A percentile compares a stretch with the other conserved stretches of the same genome.
Evolutionary conservation across 2,888 invertebrate genomes (phyloP).

Genomic region (Ceramica pisi): DNA sequence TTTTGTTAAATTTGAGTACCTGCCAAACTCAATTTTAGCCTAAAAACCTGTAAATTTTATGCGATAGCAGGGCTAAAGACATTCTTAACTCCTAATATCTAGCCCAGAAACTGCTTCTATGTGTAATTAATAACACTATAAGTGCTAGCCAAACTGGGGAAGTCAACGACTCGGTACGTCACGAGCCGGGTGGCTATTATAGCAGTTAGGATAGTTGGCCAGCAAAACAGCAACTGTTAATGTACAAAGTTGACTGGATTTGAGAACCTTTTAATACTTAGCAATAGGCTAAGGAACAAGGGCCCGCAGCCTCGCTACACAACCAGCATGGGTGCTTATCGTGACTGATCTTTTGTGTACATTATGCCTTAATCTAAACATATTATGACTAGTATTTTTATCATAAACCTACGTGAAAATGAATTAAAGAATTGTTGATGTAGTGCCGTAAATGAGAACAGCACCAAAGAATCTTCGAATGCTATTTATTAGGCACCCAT

Average conservation of each 20-base stretch:
- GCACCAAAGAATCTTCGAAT: too few relatives aligned
- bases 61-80: too few relatives aligned
- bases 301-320: too few relatives aligned
- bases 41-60: too few relatives aligned
- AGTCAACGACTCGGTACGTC: constrained; percentile 36
- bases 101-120: not conserved
- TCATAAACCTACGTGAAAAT: not conserved
- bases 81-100: not conserved
- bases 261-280: not conserved
- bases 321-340: not conserved
- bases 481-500: too few relatives aligned
- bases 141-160: constrained; percentile 18
- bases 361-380: not conserved
- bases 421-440: not conserved
- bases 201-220: not conserved
- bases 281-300: not conserved
- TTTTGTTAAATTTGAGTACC: too few relatives aligned
- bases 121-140: not conserved
- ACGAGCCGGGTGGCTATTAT: constrained; percentile 16
- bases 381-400: not conserved
- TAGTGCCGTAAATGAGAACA: too few relatives aligned
- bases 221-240: constrained; percentile 21
- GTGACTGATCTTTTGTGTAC: not conserved
- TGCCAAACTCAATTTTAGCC: too few relatives aligned
- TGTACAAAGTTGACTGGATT: constrained; percentile 18